Percentiles rank a stretch among this genome's conserved stretches.
phyloP scores from a whole-genome alignment of 2,888 invertebrate species.

The Chymomyza amoena region DNA sequence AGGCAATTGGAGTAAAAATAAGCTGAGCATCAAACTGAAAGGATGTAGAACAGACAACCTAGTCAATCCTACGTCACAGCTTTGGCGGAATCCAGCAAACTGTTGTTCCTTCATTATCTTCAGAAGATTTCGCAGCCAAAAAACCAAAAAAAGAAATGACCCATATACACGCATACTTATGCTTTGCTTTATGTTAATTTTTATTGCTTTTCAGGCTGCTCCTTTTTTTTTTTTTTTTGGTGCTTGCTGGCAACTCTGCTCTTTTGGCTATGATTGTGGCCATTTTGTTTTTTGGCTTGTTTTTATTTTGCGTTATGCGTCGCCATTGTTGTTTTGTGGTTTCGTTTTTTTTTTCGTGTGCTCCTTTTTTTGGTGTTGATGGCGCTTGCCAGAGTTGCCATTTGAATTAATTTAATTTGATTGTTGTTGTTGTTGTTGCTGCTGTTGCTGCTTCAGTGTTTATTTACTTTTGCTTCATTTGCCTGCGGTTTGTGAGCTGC shows the following conservation, averaged over 20 bases:
- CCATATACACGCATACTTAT: background rate
- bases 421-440: constrained; percentile 1
- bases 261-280: constrained; percentile 19
- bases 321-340: constrained; percentile 9
- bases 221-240: constrained; percentile 49
- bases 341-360: constrained; percentile 14
- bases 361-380: constrained; percentile 10
- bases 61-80: too few relatives aligned
- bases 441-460: constrained; percentile 31
- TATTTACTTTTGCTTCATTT: constrained; percentile 59
- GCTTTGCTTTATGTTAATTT: constrained; percentile 62
- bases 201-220: constrained; percentile 44
- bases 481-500: constrained; percentile 23
- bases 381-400: constrained; percentile 26
- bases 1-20: too few relatives aligned
- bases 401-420: constrained; percentile 69
- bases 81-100: too few relatives aligned
- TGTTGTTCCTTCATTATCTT: too few relatives aligned
- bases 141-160: too few relatives aligned
- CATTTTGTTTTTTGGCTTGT: constrained; percentile 12
- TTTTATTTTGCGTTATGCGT: constrained; percentile 19
- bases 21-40: too few relatives aligned
- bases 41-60: too few relatives aligned
- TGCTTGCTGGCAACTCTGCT: constrained; percentile 51
- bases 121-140: too few relatives aligned